Evolutionary conservation across 2,888 invertebrate species (phyloP).

Genomic region (Helobdella robusta): DNA sequence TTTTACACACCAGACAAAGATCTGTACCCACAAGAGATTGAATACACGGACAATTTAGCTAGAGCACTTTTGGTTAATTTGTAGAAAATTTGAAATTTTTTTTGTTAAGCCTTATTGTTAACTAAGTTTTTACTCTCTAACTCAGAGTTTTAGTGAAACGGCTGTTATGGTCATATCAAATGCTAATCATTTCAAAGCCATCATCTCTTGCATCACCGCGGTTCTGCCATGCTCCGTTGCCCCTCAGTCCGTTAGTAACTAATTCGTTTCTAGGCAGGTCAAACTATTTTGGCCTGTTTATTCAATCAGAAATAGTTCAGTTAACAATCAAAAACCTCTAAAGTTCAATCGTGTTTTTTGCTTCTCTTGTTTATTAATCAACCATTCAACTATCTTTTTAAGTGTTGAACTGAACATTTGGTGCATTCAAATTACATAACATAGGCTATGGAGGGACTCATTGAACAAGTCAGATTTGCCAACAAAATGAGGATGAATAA

Average conservation of each 20-base stretch:
- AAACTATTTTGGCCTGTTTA: too few species aligned
- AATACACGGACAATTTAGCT: slow-evolving; percentile 47
- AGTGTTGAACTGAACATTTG: too few species aligned
- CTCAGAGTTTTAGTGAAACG: slow-evolving; percentile 46
- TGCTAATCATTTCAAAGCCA: slow-evolving; percentile 46
- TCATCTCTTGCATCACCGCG: slow-evolving; percentile 45
- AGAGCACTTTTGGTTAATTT: slow-evolving; percentile 43
- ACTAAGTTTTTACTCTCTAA: slow-evolving; percentile 11
- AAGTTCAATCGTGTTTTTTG: too few species aligned
- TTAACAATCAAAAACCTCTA: too few species aligned
- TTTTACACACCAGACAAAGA: slow-evolving; percentile 47
- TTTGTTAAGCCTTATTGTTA: not conserved
- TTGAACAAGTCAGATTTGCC: slow-evolving; percentile 35
- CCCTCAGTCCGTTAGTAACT: slow-evolving; percentile 43
- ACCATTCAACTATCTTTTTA: too few species aligned
- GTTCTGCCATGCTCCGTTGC: slow-evolving; percentile 47
- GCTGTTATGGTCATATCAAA: slow-evolving; percentile 44
- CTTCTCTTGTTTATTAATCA: too few species aligned
- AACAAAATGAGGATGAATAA: slow-evolving; percentile 33
- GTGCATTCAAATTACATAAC: too few species aligned
- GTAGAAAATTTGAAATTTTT: slow-evolving; percentile 1
- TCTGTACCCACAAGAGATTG: slow-evolving; percentile 44
- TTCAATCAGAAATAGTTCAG: too few species aligned
- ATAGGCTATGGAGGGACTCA: slow-evolving; percentile 37
- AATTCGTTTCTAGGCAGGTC: too few species aligned